Conservation (phyloP, 2,888 invertebrate species). For the Platerodrilus igneus region DNA sequence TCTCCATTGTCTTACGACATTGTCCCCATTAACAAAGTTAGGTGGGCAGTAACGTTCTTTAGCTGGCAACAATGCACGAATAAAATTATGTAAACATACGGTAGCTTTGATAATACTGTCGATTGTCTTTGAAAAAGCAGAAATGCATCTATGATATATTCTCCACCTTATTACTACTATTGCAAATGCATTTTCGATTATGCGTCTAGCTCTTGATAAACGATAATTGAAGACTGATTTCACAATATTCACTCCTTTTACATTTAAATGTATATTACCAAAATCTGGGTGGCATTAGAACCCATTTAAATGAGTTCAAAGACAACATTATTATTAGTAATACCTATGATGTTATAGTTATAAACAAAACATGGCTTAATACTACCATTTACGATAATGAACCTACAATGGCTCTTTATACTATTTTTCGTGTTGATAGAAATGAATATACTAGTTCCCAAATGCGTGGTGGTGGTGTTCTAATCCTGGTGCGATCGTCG, state of each 20-base stretch:
- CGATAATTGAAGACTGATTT: conserved; percentile 23
- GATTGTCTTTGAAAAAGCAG: conserved; percentile 15
- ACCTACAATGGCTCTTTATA: too few relatives aligned
- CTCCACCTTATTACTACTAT: conserved; percentile 23
- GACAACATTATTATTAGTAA: too few relatives aligned
- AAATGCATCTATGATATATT: conserved; percentile 20
- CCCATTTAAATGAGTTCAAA: too few relatives aligned
- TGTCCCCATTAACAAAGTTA: conserved; percentile 15
- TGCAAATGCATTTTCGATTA: conserved; percentile 25
- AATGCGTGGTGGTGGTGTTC: too few relatives aligned
- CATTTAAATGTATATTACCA: too few relatives aligned
- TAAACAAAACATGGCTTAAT: too few relatives aligned
- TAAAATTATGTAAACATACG: conserved; percentile 23
- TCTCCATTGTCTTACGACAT: conserved; percentile 16
- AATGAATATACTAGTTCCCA: too few relatives aligned
- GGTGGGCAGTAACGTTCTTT: conserved; percentile 13
- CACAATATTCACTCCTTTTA: conserved; percentile 7
- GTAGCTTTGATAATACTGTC: conserved; percentile 25
- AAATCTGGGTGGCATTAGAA: too few relatives aligned
- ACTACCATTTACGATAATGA: too few relatives aligned
- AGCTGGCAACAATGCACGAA: conserved; percentile 7
- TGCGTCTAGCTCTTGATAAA: conserved; percentile 18
- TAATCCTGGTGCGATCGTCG: too few relatives aligned
- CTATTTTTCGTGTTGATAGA: too few relatives aligned
- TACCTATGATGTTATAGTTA: too few relatives aligned